Conservation (phyloP, 2,113 vertebrate genomes). For the Atherinomorus stipes region DNA sequence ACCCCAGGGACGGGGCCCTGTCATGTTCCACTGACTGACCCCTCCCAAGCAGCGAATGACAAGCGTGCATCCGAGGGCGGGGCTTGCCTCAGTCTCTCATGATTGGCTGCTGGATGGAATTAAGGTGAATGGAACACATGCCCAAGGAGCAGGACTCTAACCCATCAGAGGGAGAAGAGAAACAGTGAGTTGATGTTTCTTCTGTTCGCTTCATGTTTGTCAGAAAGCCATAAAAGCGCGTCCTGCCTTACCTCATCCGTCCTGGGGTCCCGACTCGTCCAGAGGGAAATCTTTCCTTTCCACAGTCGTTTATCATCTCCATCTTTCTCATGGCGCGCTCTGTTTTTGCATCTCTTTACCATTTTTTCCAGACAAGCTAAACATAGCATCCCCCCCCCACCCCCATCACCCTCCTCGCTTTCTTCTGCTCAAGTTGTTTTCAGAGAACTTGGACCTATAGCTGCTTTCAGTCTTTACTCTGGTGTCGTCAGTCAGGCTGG, state of each 20-base stretch:
- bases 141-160: conserved; percentile 86
- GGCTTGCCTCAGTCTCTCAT: conserved; percentile 88
- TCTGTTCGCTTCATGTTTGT: neutral
- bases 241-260: neutral
- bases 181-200: conserved; percentile 73
- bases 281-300: neutral
- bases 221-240: too few relatives aligned
- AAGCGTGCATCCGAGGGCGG: conserved; percentile 84
- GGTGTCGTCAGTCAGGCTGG: conserved; percentile 12
- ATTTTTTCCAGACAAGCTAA: conserved; percentile 26
- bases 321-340: conserved; percentile 23
- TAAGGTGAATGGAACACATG: conserved; percentile 90
- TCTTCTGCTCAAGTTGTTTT: conserved; percentile 32
- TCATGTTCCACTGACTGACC: conserved; percentile 76
- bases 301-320: neutral
- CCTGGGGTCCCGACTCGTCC: neutral
- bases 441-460: conserved; percentile 11
- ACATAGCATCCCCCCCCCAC: neutral
- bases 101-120: conserved; percentile 89
- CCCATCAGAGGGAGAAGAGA: conserved; percentile 87
- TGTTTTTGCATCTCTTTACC: conserved; percentile 24
- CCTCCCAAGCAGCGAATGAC: conserved; percentile 83
- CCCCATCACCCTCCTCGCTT: neutral
- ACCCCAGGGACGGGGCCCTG: conserved; percentile 60
- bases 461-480: neutral